These are phyloP conservation scores for Eupithecia tripunctaria DNA, from an alignment of 2,888 invertebrate genomes.

Conservation along the genomic window DNA sequence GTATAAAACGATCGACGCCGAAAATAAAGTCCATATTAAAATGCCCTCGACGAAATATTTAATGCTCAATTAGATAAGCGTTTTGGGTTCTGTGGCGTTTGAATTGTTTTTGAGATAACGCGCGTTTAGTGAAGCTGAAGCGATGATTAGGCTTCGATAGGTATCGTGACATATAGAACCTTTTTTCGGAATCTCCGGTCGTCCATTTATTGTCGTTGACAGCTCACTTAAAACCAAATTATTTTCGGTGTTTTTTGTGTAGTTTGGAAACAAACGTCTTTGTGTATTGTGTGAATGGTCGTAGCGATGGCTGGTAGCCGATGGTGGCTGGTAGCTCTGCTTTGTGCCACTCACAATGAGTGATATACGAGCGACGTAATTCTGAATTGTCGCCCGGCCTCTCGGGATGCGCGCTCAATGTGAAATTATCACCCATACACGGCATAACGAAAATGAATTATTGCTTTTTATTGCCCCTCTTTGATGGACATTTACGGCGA, in stretches of 20 bases:
- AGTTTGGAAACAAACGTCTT: slow-evolving; percentile 82
- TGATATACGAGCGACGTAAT: slow-evolving; percentile 82
- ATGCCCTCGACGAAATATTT: slow-evolving; percentile 83
- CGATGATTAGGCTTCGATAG: slow-evolving; percentile 57
- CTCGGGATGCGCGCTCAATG: slow-evolving; percentile 71
- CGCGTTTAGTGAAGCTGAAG: slow-evolving; percentile 71
- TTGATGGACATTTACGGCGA: slow-evolving; percentile 61
- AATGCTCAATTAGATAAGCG: slow-evolving; percentile 84
- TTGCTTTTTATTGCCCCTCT: slow-evolving; percentile 74
- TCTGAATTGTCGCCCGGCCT: slow-evolving; percentile 77
- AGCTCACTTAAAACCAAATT: slow-evolving; percentile 73
- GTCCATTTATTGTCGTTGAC: slow-evolving; percentile 70
- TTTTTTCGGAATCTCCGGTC: slow-evolving; percentile 51
- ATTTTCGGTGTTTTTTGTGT: slow-evolving; percentile 73
- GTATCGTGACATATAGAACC: slow-evolving; percentile 42
- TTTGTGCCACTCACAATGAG: slow-evolving; percentile 82
- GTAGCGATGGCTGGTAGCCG: slow-evolving; percentile 70
- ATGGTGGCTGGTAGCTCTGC: slow-evolving; percentile 75
- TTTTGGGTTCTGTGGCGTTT: slow-evolving; percentile 80
- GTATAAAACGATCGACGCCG: slow-evolving; percentile 76
- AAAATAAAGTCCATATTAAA: slow-evolving; percentile 81
- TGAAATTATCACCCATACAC: slow-evolving; percentile 82
- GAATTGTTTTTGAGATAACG: slow-evolving; percentile 78
- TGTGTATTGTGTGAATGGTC: slow-evolving; percentile 76
- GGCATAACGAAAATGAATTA: slow-evolving; percentile 84